phyloP scores from a whole-genome alignment of 2,888 invertebrate species.

The Ditylenchus weischeri region DNA sequence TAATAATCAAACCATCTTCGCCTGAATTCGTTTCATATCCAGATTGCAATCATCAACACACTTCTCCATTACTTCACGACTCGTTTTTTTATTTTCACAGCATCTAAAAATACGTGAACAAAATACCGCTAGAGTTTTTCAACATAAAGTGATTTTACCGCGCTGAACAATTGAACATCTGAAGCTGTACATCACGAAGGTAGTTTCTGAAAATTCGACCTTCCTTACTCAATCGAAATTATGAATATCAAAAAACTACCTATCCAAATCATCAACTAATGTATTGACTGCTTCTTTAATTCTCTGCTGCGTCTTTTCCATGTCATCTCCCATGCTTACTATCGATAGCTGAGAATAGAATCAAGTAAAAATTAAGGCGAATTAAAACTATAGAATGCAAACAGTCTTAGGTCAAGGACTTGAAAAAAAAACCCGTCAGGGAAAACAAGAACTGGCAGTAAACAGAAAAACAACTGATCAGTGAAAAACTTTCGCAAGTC shows the following conservation, averaged over 20 bases:
- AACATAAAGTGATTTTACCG: no score
- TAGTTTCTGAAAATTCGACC: conserved; percentile 20
- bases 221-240: background rate
- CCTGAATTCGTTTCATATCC: conserved; percentile 46
- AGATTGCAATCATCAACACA: conserved; percentile 48
- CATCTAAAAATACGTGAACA: conserved; percentile 22
- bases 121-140: no score
- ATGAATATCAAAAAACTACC: background rate
- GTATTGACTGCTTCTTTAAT: conserved; percentile 48
- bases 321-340: conserved; percentile 8
- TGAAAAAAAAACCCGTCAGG: no score
- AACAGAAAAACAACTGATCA: background rate
- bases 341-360: background rate
- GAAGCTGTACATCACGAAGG: conserved; percentile 46
- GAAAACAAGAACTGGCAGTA: no score
- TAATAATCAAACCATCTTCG: background rate
- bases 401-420: no score
- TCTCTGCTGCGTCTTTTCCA: conserved; percentile 21
- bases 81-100: conserved; percentile 42
- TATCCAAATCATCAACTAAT: conserved; percentile 43
- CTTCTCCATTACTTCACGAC: conserved; percentile 42
- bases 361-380: background rate
- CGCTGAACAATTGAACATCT: conserved; percentile 48
- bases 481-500: conserved; percentile 2
- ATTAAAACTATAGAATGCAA: background rate